A percentile compares a stretch with the other conserved stretches of the same genome.
Conservation (phyloP, 1,140 invertebrate genomes). For the Sweltsa coloradensis region DNA sequence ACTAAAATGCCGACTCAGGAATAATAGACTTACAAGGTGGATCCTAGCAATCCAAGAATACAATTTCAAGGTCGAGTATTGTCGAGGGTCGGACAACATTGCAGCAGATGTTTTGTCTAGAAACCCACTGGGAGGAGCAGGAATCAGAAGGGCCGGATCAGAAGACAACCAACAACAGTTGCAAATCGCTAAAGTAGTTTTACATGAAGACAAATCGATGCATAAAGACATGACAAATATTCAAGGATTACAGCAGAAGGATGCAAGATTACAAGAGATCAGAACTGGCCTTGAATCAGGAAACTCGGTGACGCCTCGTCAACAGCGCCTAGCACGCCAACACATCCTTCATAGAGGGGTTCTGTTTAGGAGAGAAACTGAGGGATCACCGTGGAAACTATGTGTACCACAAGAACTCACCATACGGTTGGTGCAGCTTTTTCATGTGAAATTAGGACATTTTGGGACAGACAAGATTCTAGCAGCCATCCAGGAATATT, state of each 20-base stretch:
- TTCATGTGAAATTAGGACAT: neutral
- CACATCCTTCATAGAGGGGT: neutral
- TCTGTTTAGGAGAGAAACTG: neutral
- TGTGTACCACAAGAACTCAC: neutral
- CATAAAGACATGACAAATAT: neutral
- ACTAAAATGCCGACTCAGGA: conserved; percentile 26
- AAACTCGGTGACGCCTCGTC: neutral
- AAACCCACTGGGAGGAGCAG: too few species aligned
- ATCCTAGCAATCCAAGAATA: conserved; percentile 27
- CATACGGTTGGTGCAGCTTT: neutral
- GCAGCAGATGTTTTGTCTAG: conserved; percentile 22
- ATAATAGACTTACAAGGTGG: conserved; percentile 31
- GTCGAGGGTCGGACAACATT: conserved; percentile 24
- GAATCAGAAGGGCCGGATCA: neutral
- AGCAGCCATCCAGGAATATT: neutral
- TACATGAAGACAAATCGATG: neutral
- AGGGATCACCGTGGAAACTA: neutral
- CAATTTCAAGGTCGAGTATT: conserved; percentile 26
- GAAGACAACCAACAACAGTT: neutral
- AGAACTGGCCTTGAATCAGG: neutral
- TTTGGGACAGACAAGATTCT: neutral
- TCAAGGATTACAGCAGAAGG: neutral
- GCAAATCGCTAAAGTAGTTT: neutral
- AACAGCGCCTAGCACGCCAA: neutral
- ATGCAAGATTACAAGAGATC: neutral